Base-by-base conservation (phyloP, 2,797 vertebrate genomes). In the Malacoraja senta region DNA sequence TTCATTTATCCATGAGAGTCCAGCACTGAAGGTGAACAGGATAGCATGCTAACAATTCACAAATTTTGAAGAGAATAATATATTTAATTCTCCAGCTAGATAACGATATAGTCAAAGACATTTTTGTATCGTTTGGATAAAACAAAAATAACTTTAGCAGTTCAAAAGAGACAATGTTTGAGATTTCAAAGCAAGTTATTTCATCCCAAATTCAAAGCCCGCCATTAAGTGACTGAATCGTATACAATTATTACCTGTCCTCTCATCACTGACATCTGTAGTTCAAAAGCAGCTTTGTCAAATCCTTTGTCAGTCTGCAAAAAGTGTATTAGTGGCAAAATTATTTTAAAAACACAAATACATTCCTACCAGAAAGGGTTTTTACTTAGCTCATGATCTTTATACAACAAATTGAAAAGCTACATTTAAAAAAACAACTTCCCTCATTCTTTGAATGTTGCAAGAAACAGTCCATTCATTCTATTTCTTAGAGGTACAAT, bases 181-280 rank as follows among this genome's bases (percentile, higher is more conserved):
- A 84, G 9, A 1, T 2, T 1, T 10, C 12, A 13, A 29, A 29
- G 80, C 8, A 83, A n/a, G 13, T 86, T 32, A 9, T 86, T 88
- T 65, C 84, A 88, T 32, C 0, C n/a, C 63, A 21, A 68, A 32
- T 88, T 68, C 29, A n/a, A 63, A 65, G 12, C 6, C n/a, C 83
- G 65, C 9, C 10, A 26, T 12, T 13, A 0, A 38, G 35, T 44
- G 32, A 61, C 15, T 38, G 77, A 32, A 63, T 10, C 58, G 80
- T 6, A 58, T 38, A 17, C 29, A 8, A 95, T 98, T 74, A 21
- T 95, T 96, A 99, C 99, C 98, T 99, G 99, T 79, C 99, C 99
- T 94, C 99, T 97, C 99, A 99, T 99, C 65, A 99, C 98, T 17
- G 99, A 99, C 98, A 99, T 99, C 95, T 99, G 98, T 94, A 96